Evolutionary conservation across 1,140 invertebrate genomes (phyloP).

Genomic region (Theocolax elegans): DNA sequence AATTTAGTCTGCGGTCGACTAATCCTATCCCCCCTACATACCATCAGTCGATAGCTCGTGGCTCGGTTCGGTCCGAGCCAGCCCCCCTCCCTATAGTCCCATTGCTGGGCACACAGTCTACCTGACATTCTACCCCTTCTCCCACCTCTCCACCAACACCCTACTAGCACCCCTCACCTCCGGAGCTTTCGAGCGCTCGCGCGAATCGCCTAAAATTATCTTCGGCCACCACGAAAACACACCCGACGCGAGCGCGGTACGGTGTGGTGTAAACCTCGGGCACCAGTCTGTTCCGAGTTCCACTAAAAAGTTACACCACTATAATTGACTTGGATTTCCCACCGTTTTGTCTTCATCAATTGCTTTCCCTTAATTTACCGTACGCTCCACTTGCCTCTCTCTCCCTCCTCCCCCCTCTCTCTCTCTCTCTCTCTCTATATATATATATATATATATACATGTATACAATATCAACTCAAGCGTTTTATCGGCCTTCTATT

Average conservation of each 20-base stretch:
- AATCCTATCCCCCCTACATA: conserved; percentile 65
- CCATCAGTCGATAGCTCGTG: conserved; percentile 64
- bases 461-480: no score
- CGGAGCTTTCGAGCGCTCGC: conserved; percentile 32
- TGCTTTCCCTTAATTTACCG: conserved; percentile 14
- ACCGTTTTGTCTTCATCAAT: conserved; percentile 16
- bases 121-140: conserved; percentile 52
- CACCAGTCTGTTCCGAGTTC: neutral
- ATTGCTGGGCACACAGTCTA: conserved; percentile 35
- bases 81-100: conserved; percentile 24
- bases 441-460: no score
- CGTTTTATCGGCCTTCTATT: no score
- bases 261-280: neutral
- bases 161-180: conserved; percentile 44
- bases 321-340: conserved; percentile 21
- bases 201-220: conserved; percentile 44
- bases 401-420: neutral
- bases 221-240: neutral
- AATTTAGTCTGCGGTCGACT: conserved; percentile 66
- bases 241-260: neutral
- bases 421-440: no score
- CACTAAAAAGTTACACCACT: conserved; percentile 29
- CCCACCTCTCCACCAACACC: conserved; percentile 38
- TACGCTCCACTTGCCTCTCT: neutral
- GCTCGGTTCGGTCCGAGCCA: conserved; percentile 47